phyloP scores from a whole-genome alignment of 2,113 vertebrate genomes.

The Otus sunia region DNA sequence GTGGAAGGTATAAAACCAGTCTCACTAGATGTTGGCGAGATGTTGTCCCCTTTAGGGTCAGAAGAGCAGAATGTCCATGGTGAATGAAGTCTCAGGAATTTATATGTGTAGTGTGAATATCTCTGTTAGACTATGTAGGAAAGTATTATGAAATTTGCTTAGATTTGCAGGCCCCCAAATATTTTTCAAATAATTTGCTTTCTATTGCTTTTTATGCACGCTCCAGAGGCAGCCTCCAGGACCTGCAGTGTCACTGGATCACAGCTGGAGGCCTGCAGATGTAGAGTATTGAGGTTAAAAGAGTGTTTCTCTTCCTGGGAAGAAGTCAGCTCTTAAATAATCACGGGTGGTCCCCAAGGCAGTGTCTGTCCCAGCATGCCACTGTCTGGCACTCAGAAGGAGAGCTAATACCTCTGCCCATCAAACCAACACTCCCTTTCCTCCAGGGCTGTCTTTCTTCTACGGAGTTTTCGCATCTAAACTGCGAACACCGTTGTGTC shows the following conservation, averaged over 20 bases:
- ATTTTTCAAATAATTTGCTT: neutral
- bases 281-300: neutral
- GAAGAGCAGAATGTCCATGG: neutral
- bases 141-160: neutral
- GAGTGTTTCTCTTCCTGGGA: neutral
- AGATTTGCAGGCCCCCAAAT: neutral
- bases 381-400: neutral
- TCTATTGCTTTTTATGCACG: neutral
- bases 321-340: neutral
- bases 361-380: neutral
- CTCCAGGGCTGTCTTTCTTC: neutral
- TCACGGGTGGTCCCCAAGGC: neutral
- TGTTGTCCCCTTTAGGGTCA: neutral
- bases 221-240: neutral
- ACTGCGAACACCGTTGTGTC: neutral
- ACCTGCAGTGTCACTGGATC: neutral
- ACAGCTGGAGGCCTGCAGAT: neutral
- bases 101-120: neutral
- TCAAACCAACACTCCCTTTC: neutral
- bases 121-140: neutral
- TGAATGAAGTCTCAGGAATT: neutral
- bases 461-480: neutral
- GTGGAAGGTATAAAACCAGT: neutral
- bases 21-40: neutral
- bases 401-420: neutral